These are phyloP conservation scores for Trididemnum clinides DNA, from an alignment of 23 tunicate genomes.

Conservation along the genomic window DNA sequence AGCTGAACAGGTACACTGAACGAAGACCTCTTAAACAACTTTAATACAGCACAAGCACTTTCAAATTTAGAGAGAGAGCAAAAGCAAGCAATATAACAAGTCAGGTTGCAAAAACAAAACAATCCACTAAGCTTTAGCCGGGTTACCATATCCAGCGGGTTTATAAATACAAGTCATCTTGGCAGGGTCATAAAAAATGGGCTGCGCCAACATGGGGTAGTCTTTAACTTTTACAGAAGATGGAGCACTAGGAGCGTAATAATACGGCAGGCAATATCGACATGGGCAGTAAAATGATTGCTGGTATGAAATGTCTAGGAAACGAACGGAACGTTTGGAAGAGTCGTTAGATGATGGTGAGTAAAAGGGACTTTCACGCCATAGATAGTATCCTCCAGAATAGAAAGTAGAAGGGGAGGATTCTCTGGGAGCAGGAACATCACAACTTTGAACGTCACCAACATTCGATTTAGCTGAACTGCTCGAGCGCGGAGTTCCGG, in stretches of 20 bases:
- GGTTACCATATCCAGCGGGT: slow-evolving; percentile 35
- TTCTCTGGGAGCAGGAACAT: neutral
- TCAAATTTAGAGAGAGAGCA: too few species aligned
- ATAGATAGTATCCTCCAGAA: too few species aligned
- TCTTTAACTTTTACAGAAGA: neutral
- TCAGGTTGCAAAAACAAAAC: too few species aligned
- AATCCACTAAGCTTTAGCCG: neutral
- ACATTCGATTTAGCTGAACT: neutral
- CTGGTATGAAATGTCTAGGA: neutral
- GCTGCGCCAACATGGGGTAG: slow-evolving; percentile 21
- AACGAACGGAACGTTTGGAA: neutral
- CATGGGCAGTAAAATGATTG: neutral
- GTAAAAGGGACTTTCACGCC: neutral
- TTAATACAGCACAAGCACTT: too few species aligned
- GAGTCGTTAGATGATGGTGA: neutral
- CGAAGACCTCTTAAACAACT: too few species aligned
- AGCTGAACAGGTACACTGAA: too few species aligned
- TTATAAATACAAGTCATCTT: slow-evolving; percentile 51
- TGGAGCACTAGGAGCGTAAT: neutral
- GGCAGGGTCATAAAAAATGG: slow-evolving; percentile 43
- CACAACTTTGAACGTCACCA: neutral
- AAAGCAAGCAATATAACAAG: too few species aligned
- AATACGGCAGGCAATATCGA: neutral
- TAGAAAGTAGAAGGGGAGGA: neutral
- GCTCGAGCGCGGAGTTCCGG: neutral